Base-by-base conservation (phyloP, 2,113 vertebrate genomes). In the Pseudolaguvia tuberculata region DNA sequence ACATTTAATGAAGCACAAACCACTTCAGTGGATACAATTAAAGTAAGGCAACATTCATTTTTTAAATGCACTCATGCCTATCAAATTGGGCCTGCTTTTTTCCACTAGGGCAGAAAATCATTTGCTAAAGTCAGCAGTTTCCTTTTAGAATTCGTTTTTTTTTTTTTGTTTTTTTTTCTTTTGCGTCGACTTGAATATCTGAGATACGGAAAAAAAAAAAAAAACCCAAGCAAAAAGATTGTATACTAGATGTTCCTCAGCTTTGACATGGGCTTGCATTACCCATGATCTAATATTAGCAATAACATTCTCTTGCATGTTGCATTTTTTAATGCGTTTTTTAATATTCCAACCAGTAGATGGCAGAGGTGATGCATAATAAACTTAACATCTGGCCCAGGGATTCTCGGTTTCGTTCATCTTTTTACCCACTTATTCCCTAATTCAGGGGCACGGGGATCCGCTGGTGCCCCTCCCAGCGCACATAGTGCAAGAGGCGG, bases 291-390 rank as follows among this genome's bases (percentile, higher is more conserved):
- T 21, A 15, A 68, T 57, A 65, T 21, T 27, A 29, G 5, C 56
- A 18, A 70, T 66, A 23, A 31, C 4, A 29, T 50, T 50, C 29
- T 31, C 15, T n/a, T 27, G 4, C 15, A 5, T 31, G 18, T 50
- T n/a, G n/a, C 1, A 48, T 29, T 48, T 67, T 45, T 56, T 68
- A 23, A 67, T 11, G 7, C 31, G 39, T 47, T 57, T 20, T n/a
- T 11, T 17, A 47, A 29, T 51, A 29, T 69, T 25, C 72, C 83
- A 73, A 82, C 89, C 91, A 91, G 88, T 87, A 92, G 91, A 89
- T 91, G 91, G 91, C 87, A 83, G 80, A 83, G 81, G 65, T 47
- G 85, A 82, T 83, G 85, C 84, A 81, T 84, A 66, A 85, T 80
- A 80, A 83, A 66, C 78, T 61, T 74, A 55, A 6, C 53, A 55